Evolutionary conservation across 1,140 invertebrate genomes (phyloP).

Genomic region (Batillaria attramentaria): DNA sequence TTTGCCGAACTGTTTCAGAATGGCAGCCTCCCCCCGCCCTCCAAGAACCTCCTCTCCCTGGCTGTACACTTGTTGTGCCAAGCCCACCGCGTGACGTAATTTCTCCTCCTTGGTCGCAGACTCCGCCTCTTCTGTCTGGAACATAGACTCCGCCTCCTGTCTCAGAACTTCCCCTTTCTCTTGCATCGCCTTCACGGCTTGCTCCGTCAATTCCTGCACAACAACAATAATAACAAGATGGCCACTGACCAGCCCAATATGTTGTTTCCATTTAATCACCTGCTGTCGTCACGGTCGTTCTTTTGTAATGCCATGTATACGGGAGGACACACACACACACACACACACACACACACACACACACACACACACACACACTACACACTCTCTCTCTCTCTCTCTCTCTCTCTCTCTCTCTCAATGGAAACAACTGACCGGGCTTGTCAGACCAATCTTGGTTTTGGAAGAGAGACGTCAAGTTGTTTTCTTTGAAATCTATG

Average conservation of each 20-base stretch:
- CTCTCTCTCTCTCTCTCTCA: no score
- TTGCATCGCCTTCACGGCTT: not conserved
- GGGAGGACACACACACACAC: not conserved
- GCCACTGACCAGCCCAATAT: no score
- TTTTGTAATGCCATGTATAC: no score
- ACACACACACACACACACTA: not conserved
- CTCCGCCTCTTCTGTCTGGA: not conserved
- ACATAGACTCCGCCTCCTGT: not conserved
- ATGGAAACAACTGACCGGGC: no score
- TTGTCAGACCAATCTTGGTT: no score
- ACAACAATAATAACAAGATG: no score
- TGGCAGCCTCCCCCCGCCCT: not conserved
- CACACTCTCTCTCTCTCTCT: no score
- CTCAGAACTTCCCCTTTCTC: not conserved
- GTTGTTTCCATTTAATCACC: no score
- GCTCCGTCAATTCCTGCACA: conserved; percentile 7
- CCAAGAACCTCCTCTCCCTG: not conserved
- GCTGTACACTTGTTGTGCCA: not conserved
- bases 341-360: not conserved
- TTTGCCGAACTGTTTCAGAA: not conserved
- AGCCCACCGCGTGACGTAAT: not conserved
- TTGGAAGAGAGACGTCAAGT: no score
- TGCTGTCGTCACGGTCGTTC: no score
- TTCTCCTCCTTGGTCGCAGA: not conserved
- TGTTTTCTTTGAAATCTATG: no score